Base-by-base conservation (phyloP, 2,888 invertebrate species). In the Oscheius sp. region DNA sequence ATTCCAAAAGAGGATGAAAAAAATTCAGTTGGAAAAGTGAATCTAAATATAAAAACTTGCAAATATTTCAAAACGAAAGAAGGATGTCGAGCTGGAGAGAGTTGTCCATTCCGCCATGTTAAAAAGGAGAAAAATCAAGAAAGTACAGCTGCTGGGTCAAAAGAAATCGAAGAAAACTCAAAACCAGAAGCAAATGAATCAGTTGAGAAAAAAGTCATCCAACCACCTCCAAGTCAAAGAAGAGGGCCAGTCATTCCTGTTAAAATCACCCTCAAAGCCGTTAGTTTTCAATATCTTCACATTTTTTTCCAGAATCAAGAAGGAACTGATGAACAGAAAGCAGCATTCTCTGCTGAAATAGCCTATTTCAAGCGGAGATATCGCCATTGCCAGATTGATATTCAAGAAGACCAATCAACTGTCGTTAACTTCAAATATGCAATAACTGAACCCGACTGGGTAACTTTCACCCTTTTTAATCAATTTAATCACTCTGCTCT, bases 391-490 rank as follows among this genome's bases (percentile, higher is more conserved):
- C 20, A 15, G 5, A n/a, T 65, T 12, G 17, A 12, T 46, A 33
- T n/a, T 15, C n/a, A 23, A 8, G 33, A 48, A 8, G 48, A 34
- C 2, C 31, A 17, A 27, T 12, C 31, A 6, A 65, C 61, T 5
- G 48, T 23, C 12, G 58, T 72, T 23, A 23, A 17, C 34, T 72
- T 72, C 65, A 65, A 57, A 10, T 72, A 72, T 58, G 42, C 27
- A 3, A 58, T 72, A 20, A 55, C 69, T 33, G 69, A 72, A 27
- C 72, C 72, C 2, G 69, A 72, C 20, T 72, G 72, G 72, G 72
- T 72, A 12, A 33, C 34, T 6, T 37, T 37, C 12, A 34, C 17
- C 29, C 25, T 27, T 53, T 17, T 15, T n/a, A 52, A 57, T 8
- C 12, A 33, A 15, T 31, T 34, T 15, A 33, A 17, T 31, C 10